Base-by-base conservation (phyloP, 2,113 vertebrate genomes). In the Melierax canorus region DNA sequence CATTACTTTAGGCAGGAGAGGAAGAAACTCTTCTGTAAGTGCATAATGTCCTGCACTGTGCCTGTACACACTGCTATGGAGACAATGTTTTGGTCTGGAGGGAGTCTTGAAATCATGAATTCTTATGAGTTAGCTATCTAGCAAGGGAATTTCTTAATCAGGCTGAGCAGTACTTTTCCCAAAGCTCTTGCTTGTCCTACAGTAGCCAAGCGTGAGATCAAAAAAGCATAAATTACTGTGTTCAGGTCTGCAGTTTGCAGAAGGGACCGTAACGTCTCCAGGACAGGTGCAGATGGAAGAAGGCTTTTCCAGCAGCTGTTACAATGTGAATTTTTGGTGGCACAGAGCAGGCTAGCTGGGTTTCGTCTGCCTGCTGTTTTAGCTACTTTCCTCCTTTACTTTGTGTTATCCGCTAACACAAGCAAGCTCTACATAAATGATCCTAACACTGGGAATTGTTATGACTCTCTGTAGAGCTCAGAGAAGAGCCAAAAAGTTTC, bases 361-460 rank as follows among this genome's bases (percentile, higher is more conserved):
- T 83, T 88, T 79, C 17, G 24, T 32, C 36, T 29, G 2, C 16
- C 27, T 79, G 45, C 3, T 83, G 32, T 12, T 36, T 82, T n/a
- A 64, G 34, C 12, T 60, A 9, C 7, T 90, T 76, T 86, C 9
- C 39, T 60, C 24, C 36, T 56, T 39, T 56, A 39, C 13, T 36
- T 90, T 46, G n/a, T 72, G 12, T 79, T 56, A 60, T 34, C 39
- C 62, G 26, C 15, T 73, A 68, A 79, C 14, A 48, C 4, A 58
- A 83, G 4, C 6, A 20, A 1, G 2, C 12, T 88, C 10, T 30
- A 0, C 3, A 0, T 6, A 67, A 71, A 59, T 15, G 8, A 90
- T 53, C 7, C 1, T 36, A 73, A 68, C 10, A 6, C 2, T 43
- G 67, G 36, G 48, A 82, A 29, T 55, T 41, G 17, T 27, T 71